phyloP scores from a whole-genome alignment of 2,113 vertebrate genomes.

The Etia nguti region DNA sequence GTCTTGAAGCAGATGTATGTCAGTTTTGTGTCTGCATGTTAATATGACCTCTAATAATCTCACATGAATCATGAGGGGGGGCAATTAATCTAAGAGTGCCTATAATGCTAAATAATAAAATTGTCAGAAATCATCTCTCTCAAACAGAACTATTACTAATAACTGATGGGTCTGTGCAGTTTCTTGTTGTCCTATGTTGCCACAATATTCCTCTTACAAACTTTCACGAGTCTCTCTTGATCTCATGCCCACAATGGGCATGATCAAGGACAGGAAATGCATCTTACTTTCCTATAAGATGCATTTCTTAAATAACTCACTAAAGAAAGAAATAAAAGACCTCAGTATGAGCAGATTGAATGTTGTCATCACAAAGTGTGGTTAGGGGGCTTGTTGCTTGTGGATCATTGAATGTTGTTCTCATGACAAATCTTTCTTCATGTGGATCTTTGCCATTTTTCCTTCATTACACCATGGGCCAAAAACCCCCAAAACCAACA shows the following conservation, averaged over 20 bases:
- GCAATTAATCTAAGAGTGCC: neutral
- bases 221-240: neutral
- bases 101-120: neutral
- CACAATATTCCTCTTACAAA: neutral
- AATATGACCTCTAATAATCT: neutral
- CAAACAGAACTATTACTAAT: neutral
- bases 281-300: neutral
- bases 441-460: conserved; percentile 58
- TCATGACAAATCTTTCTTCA: conserved; percentile 36
- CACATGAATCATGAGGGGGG: neutral
- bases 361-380: conserved; percentile 25
- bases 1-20: neutral
- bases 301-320: neutral
- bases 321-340: neutral
- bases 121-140: neutral
- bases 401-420: conserved; percentile 47
- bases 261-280: neutral
- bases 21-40: neutral
- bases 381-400: neutral
- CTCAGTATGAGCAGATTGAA: neutral
- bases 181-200: neutral
- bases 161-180: neutral
- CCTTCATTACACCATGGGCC: conserved; percentile 51
- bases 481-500: conserved; percentile 24
- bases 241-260: neutral